A percentile compares a stretch with the other conserved stretches of the same genome.
Evolutionary conservation across 2,888 invertebrate species (phyloP).

Genomic region (Maniola hyperantus): DNA sequence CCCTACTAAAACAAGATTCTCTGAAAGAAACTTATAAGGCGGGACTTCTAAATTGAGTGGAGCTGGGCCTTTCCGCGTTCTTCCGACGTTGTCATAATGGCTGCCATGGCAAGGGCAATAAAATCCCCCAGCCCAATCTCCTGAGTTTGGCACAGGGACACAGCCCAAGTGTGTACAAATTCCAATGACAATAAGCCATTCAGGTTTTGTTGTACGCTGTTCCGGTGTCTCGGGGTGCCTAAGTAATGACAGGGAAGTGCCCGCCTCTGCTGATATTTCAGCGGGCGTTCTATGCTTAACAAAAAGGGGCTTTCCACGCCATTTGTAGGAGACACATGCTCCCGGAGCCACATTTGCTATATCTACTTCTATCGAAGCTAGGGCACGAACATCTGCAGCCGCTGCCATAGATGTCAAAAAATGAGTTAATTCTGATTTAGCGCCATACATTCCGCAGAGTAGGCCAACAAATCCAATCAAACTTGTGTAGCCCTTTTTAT

Average conservation of each 20-base stretch:
- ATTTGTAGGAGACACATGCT: slow-evolving; percentile 85
- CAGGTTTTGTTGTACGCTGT: slow-evolving; percentile 84
- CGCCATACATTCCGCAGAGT: slow-evolving; percentile 82
- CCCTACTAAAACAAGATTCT: slow-evolving; percentile 82
- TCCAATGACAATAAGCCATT: slow-evolving; percentile 91
- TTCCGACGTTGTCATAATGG: slow-evolving; percentile 89
- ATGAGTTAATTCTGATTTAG: slow-evolving; percentile 83
- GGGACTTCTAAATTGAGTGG: slow-evolving; percentile 88
- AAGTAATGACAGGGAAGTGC: slow-evolving; percentile 83
- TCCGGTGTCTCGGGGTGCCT: slow-evolving; percentile 88
- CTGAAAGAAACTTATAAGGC: slow-evolving; percentile 79
- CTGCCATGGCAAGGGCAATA: slow-evolving; percentile 94
- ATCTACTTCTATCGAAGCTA: slow-evolving; percentile 90
- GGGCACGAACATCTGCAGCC: slow-evolving; percentile 88
- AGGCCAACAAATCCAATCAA: slow-evolving; percentile 78
- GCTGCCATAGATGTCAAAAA: slow-evolving; percentile 84
- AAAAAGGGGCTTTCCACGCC: slow-evolving; percentile 93
- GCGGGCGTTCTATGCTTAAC: slow-evolving; percentile 85
- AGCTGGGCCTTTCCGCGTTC: slow-evolving; percentile 89
- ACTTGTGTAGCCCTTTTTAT: slow-evolving; percentile 75
- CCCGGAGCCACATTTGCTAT: slow-evolving; percentile 86
- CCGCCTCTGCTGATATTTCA: slow-evolving; percentile 85
- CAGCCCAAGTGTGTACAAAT: slow-evolving; percentile 93
- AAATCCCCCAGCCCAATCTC: slow-evolving; percentile 86
- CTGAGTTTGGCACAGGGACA: slow-evolving; percentile 88